Percentiles rank a stretch among this genome's conserved stretches.
Evolutionary conservation across 1,140 invertebrate genomes (phyloP).

Genomic region (Pseudomyrmex flavicornis): DNA sequence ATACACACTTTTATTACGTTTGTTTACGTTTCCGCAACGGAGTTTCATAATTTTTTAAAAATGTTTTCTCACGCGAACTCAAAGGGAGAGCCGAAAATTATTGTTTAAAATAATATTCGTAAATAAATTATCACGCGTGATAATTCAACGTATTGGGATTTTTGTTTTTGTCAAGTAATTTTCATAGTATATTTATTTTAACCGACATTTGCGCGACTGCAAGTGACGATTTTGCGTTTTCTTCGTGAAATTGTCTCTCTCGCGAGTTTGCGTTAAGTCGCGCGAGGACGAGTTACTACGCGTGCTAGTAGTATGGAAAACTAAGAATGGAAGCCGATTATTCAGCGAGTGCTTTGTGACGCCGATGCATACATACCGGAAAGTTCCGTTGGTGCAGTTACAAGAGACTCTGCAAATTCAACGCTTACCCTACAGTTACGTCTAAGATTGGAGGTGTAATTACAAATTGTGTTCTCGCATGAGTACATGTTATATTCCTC

Average conservation of each 20-base stretch:
- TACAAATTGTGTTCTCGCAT: conserved; percentile 64
- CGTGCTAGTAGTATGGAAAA: not conserved
- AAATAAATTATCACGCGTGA: no score
- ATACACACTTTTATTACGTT: no score
- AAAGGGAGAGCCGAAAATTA: no score
- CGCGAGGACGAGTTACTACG: not conserved
- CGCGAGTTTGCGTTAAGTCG: not conserved
- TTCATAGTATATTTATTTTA: no score
- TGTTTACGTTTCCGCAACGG: no score
- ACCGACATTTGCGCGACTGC: no score
- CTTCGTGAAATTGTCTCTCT: conserved; percentile 14
- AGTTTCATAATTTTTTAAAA: no score
- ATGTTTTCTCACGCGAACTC: no score
- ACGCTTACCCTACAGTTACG: conserved; percentile 51
- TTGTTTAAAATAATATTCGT: no score
- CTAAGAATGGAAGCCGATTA: conserved; percentile 40
- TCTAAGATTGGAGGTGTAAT: conserved; percentile 68
- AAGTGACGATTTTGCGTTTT: no score
- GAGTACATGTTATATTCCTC: conserved; percentile 54
- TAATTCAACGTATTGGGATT: no score
- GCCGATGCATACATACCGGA: conserved; percentile 13
- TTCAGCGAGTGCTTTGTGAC: conserved; percentile 39
- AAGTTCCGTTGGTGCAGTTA: conserved; percentile 62
- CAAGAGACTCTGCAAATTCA: conserved; percentile 59
- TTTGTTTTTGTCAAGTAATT: no score